These are phyloP conservation scores for Thamnaconus septentrionalis DNA, from an alignment of 2,113 vertebrate species.

Conservation along the genomic window DNA sequence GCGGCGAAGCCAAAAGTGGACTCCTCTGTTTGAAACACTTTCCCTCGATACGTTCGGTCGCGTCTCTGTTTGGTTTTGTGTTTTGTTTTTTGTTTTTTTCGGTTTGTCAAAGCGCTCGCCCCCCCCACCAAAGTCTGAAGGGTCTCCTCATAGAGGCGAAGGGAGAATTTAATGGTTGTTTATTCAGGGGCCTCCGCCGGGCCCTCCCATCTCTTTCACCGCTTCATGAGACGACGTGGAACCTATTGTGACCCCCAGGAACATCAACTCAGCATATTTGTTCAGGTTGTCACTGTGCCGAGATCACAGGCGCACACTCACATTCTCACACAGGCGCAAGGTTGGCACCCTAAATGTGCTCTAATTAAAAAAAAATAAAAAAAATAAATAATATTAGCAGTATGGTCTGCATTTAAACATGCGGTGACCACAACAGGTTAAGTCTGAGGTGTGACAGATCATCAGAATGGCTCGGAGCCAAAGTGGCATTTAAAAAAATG, in stretches of 20 bases:
- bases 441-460: constrained; percentile 1
- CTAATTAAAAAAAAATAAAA: constrained; percentile 12
- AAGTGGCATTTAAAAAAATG: neutral
- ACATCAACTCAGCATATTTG: constrained; percentile 79
- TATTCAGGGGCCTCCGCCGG: constrained; percentile 77
- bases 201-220: constrained; percentile 72
- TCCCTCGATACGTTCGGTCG: no score
- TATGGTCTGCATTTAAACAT: neutral
- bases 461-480: neutral
- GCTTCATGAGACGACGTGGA: constrained; percentile 75
- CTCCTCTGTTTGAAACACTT: constrained; percentile 2
- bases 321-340: constrained; percentile 60
- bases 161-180: constrained; percentile 78
- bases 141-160: constrained; percentile 46
- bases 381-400: neutral
- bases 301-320: constrained; percentile 58
- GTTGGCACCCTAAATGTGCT: constrained; percentile 29
- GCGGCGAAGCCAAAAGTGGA: constrained; percentile 53
- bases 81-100: constrained; percentile 41
- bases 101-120: neutral
- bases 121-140: constrained; percentile 18
- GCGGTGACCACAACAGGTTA: neutral
- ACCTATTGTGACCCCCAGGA: constrained; percentile 76
- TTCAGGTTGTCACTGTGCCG: constrained; percentile 73
- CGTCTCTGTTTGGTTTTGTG: constrained; percentile 18